Evolutionary conservation across 1,140 invertebrate species (phyloP).

Genomic region (Drosophila albomicans): DNA sequence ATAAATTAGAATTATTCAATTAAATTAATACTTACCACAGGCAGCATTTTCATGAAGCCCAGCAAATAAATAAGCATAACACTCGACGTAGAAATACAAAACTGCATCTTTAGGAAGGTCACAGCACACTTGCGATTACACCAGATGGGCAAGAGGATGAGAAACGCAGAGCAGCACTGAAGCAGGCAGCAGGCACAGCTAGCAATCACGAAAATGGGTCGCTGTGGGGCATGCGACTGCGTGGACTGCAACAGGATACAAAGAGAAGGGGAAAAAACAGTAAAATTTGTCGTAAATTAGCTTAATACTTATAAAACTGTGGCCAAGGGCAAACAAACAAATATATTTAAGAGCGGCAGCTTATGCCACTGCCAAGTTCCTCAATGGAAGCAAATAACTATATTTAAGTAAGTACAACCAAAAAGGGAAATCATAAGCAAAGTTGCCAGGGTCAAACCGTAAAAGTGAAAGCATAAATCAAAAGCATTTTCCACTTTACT

Average conservation of each 20-base stretch:
- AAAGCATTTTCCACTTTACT: constrained; percentile 57
- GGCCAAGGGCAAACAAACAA: constrained; percentile 9
- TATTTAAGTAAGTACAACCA: background rate
- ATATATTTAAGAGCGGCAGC: constrained; percentile 3
- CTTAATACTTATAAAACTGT: constrained; percentile 27
- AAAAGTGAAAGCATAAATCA: constrained; percentile 63
- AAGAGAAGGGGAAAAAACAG: constrained; percentile 23
- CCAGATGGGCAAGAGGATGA: constrained; percentile 87
- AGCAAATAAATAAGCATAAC: constrained; percentile 88
- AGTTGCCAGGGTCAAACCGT: constrained; percentile 12
- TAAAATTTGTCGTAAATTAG: constrained; percentile 27
- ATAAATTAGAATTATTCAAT: background rate
- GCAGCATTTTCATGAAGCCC: constrained; percentile 86
- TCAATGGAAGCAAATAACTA: constrained; percentile 49
- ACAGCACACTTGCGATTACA: constrained; percentile 87
- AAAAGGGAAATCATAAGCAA: constrained; percentile 1
- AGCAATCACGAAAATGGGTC: constrained; percentile 86
- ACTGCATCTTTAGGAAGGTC: constrained; percentile 89
- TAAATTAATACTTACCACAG: constrained; percentile 85
- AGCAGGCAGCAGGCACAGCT: constrained; percentile 88
- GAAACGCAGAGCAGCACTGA: constrained; percentile 86
- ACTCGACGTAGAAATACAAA: constrained; percentile 87
- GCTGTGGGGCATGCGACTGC: constrained; percentile 47
- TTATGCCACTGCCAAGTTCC: constrained; percentile 18
- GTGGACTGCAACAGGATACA: constrained; percentile 48